These are phyloP conservation scores for Drosophila willistoni DNA, from an alignment of 1,140 invertebrate species.

Conservation along the genomic window DNA sequence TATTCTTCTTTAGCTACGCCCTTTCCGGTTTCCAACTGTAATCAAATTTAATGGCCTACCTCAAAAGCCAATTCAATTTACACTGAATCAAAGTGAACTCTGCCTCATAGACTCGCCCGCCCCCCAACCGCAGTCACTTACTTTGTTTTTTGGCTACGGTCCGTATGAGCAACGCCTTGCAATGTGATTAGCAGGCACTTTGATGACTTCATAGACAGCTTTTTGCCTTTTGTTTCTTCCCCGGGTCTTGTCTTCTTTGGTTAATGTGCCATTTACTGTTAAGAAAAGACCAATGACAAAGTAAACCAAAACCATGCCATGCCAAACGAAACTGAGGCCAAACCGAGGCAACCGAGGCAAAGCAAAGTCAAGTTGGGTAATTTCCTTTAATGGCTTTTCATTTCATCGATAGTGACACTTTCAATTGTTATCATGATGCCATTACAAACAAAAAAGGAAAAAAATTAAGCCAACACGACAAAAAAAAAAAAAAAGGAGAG, in stretches of 20 bases:
- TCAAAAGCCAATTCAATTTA: constrained; percentile 62
- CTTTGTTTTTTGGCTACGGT: constrained; percentile 20
- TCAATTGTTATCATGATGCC: constrained; percentile 75
- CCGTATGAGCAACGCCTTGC: constrained; percentile 56
- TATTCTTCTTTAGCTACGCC: neutral
- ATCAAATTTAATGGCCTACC: constrained; percentile 58
- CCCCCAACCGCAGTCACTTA: neutral
- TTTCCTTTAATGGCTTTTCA: constrained; percentile 80
- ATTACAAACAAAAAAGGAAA: constrained; percentile 69
- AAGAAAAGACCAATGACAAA: constrained; percentile 1
- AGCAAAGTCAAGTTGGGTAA: constrained; percentile 76
- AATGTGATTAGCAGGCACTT: constrained; percentile 79
- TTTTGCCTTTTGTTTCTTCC: constrained; percentile 35
- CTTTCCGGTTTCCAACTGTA: constrained; percentile 30
- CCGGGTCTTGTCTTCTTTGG: constrained; percentile 22
- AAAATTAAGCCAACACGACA: neutral
- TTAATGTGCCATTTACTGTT: constrained; percentile 69
- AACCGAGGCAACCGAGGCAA: constrained; percentile 3
- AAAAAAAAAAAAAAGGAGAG: constrained; percentile 3
- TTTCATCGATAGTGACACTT: constrained; percentile 80
- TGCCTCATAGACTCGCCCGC: neutral
- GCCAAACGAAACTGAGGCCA: neutral
- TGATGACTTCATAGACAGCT: constrained; percentile 61
- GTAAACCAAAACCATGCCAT: neutral
- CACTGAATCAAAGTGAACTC: constrained; percentile 59